A percentile compares a stretch with the other conserved stretches of the same genome.
phyloP scores from a whole-genome alignment of 2,797 vertebrate species.

The Lindbergichthys nudifrons region DNA sequence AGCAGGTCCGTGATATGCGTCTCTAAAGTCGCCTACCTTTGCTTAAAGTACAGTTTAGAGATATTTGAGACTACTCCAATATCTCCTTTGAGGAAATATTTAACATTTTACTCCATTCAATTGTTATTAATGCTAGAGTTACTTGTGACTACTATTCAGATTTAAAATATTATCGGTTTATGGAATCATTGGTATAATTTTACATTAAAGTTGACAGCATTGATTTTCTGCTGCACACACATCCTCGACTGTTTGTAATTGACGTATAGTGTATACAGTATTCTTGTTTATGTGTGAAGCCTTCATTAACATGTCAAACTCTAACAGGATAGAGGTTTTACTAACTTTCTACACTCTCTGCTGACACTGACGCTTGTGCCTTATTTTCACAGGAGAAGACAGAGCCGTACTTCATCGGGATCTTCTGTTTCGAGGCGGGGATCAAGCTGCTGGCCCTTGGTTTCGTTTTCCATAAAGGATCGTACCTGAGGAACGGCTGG shows the following conservation, averaged over 20 bases:
- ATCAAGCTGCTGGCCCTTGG: slow-evolving; percentile 98
- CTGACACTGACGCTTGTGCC: slow-evolving; percentile 10
- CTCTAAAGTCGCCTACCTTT: too few species aligned
- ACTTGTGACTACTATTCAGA: background rate
- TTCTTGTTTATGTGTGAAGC: background rate
- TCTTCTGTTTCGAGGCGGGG: slow-evolving; percentile 98
- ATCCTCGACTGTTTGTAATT: background rate
- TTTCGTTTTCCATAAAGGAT: slow-evolving; percentile 98
- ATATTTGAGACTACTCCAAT: too few species aligned
- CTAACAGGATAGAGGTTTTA: background rate
- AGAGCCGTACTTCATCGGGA: slow-evolving; percentile 98
- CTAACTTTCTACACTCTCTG: background rate
- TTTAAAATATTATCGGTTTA: background rate
- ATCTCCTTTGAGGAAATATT: too few species aligned
- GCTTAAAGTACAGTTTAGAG: too few species aligned
- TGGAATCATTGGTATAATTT: background rate
- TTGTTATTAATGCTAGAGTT: background rate
- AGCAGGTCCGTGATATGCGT: too few species aligned
- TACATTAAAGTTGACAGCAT: too few species aligned
- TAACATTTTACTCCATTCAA: background rate
- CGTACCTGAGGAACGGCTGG: slow-evolving; percentile 98
- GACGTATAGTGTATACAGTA: background rate
- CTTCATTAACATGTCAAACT: background rate
- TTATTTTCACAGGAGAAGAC: slow-evolving; percentile 91
- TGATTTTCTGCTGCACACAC: background rate